Evolutionary conservation across 1,140 invertebrate genomes (phyloP).

Genomic region (Bursaphelenchus mucronatus): DNA sequence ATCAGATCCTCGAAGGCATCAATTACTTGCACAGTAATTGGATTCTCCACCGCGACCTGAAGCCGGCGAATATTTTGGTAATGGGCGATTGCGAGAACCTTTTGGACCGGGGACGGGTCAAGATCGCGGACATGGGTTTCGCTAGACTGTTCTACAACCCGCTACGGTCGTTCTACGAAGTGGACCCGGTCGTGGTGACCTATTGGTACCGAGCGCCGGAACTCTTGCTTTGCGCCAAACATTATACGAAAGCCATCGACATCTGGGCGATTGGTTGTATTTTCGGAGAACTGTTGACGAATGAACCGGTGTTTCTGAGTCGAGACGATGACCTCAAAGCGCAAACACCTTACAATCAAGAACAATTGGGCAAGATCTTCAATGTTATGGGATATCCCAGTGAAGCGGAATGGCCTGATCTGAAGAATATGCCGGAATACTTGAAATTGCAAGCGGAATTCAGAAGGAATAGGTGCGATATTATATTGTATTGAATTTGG

Average conservation of each 20-base stretch:
- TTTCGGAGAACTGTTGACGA: constrained; percentile 91
- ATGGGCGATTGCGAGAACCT: constrained; percentile 82
- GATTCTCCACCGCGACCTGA: constrained; percentile 95
- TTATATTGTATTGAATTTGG: constrained; percentile 48
- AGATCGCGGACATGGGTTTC: constrained; percentile 94
- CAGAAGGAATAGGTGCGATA: constrained; percentile 79
- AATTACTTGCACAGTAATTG: constrained; percentile 99
- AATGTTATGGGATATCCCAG: constrained; percentile 99
- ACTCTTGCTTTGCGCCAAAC: constrained; percentile 86
- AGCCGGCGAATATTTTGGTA: constrained; percentile 98
- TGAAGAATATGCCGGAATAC: constrained; percentile 99
- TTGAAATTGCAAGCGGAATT: constrained; percentile 92
- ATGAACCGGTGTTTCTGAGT: constrained; percentile 99
- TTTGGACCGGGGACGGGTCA: constrained; percentile 74
- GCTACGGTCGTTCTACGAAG: constrained; percentile 88
- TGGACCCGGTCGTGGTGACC: constrained; percentile 98
- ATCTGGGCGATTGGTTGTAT: constrained; percentile 99
- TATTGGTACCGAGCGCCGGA: constrained; percentile 99
- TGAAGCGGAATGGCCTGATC: constrained; percentile 99
- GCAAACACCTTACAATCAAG: constrained; percentile 98
- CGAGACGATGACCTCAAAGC: constrained; percentile 99
- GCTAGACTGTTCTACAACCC: constrained; percentile 97
- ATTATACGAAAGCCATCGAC: constrained; percentile 80
- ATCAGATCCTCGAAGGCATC: constrained; percentile 98
- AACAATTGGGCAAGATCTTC: constrained; percentile 97